phyloP scores from a whole-genome alignment of 2,888 invertebrate genomes.

The Agrochola macilenta region DNA sequence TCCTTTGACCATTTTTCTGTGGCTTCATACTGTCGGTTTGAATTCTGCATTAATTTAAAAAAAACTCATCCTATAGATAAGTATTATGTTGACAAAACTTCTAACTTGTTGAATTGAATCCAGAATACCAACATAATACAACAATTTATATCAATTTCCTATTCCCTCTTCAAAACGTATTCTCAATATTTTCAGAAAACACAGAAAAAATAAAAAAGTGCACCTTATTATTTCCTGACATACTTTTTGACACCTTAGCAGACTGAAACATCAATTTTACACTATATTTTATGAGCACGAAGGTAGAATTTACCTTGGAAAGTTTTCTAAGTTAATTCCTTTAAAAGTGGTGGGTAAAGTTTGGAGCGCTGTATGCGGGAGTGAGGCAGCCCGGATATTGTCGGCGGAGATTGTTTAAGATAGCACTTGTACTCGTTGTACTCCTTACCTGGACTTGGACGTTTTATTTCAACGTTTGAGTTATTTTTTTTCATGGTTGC shows the following conservation, averaged over 20 bases:
- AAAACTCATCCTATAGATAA: not conserved
- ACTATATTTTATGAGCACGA: not conserved
- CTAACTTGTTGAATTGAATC: slow-evolving; percentile 21
- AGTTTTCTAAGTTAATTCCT: slow-evolving; percentile 49
- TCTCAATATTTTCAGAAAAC: slow-evolving; percentile 25
- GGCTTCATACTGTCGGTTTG: not conserved
- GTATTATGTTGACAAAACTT: not conserved
- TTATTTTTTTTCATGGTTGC: slow-evolving; percentile 46
- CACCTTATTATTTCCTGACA: slow-evolving; percentile 51
- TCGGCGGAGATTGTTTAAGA: slow-evolving; percentile 83
- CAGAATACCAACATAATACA: not conserved
- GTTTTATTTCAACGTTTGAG: slow-evolving; percentile 66
- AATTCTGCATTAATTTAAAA: not conserved
- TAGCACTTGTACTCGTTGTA: slow-evolving; percentile 69
- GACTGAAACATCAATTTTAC: not conserved
- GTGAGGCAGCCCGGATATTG: slow-evolving; percentile 79
- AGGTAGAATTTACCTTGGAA: slow-evolving; percentile 24
- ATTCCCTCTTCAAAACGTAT: slow-evolving; percentile 10
- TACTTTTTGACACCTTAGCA: slow-evolving; percentile 43
- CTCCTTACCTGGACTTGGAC: slow-evolving; percentile 64
- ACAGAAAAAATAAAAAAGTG: slow-evolving; percentile 8
- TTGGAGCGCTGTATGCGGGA: slow-evolving; percentile 67
- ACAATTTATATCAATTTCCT: slow-evolving; percentile 25
- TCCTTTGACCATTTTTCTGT: not conserved
- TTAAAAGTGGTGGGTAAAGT: slow-evolving; percentile 54